Base-by-base conservation (phyloP, 2,797 vertebrate species). In the Chelon labrosus region DNA sequence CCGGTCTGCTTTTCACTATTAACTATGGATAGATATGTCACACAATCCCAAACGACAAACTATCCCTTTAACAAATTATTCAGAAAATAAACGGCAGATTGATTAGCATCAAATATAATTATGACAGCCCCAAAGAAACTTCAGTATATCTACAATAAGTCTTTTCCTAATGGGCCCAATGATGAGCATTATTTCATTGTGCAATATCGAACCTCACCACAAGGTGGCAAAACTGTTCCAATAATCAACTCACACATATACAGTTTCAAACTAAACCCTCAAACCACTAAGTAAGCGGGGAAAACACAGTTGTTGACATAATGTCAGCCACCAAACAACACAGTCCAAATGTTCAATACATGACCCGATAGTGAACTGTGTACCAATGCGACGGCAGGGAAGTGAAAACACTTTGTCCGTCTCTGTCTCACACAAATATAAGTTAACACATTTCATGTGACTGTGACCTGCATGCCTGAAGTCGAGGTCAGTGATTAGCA, bases 371-470 rank as follows among this genome's bases (percentile, higher is more conserved):
- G 38, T 49, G 17, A 80, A 58, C 38, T 16, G 7, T 53, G 51
- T 25, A 19, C 54, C 65, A 66, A 77, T 58, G 67, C 66, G 66
- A 51, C 42, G 12, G 54, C n/a, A 41, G 10, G 42, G 16, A 19
- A 46, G 22, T 42, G 19, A 38, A 70, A 46, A 62, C 49, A 64
- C 2, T 19, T 5, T 9, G 0, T 31, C 4, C 9, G 14, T 54
- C 37, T 44, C 3, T n/a, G 27, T 19, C 20, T 38, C 52, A 37
- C 51, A 47, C 69, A 52, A 27, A 42, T 22, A 27, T 27, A 64
- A 1, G 66, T 49, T 73, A 85, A 85, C 64, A 12, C 20, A 59
- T 47, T 77, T 71, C 80, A 88, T 78, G 56, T 86, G 83, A 90
- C 78, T 82, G 75, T 78, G 77, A 86, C 70, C 66, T 72, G 60